Base-by-base conservation (phyloP, 1,140 invertebrate species). In the Melitaea cinxia region DNA sequence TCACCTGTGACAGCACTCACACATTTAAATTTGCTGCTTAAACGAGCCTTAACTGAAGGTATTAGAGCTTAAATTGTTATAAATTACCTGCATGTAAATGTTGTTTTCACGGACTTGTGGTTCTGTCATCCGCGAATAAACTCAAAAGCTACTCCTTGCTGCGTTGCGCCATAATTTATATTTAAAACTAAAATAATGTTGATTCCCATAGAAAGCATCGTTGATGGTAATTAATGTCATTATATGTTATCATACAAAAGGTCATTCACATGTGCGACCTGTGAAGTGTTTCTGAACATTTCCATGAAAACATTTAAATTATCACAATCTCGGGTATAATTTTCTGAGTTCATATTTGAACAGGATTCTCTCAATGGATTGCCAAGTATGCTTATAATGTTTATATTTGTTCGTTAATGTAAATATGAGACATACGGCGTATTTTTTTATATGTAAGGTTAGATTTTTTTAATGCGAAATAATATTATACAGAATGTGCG, bases 1-100 rank as follows among this genome's bases (percentile, higher is more conserved):
- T 67, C 64, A 70, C 68, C 68, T 70, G 64, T 53, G 68, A 65
- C 55, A 63, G 39, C 64, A 15, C 21, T n/a, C 23, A 59, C 68
- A 55, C 45, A 66, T 24, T 53, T 50, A n/a, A 2, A 47, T 28
- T 33, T 63, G 28, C 54, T 15, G 23, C 30, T 24, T 9, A 21
- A 47, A 58, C 23, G 1, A 0, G 17, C 50, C 37, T 55, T 62
- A 55, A 33, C 17, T 12, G 14, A 6, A 54, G 0, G 59, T 7
- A 45, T 23, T 63, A 63, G 19, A 47, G 64, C 28, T 59, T 19
- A 70, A 14, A 67, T 33, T 63, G 6, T 21, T 21, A 45, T 9
- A 21, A 26, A 17, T 24, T 12, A 2, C 24, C 19, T 4, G 35
- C 33, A 26, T 17, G 15, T 24, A 14, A 3, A 15, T 23, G 9